Evolutionary conservation across 2,888 invertebrate genomes (phyloP).

Genomic region (Aphrophora alni): DNA sequence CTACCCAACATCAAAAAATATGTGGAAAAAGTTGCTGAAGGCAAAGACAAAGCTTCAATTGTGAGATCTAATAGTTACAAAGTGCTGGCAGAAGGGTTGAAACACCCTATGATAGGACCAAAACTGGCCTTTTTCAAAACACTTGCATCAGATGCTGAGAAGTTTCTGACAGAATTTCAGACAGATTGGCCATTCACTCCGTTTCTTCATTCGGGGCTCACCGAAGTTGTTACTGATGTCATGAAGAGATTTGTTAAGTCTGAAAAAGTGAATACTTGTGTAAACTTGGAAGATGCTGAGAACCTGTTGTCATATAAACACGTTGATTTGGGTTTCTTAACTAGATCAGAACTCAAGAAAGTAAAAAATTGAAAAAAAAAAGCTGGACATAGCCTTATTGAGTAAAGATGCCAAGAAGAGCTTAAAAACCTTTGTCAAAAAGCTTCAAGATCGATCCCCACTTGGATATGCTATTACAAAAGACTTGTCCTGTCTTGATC

Average conservation of each 20-base stretch:
- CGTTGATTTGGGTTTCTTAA: not conserved
- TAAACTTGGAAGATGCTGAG: not conserved
- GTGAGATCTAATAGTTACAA: not conserved
- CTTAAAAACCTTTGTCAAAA: not conserved
- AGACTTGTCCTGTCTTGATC: constrained; percentile 7
- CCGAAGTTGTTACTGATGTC: not conserved
- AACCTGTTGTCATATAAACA: not conserved
- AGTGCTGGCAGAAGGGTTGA: not conserved
- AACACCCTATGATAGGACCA: not conserved
- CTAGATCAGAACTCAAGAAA: not conserved
- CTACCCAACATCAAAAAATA: constrained; percentile 2
- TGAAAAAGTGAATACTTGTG: not conserved
- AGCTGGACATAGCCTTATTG: not conserved
- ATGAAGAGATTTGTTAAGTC: constrained; percentile 15
- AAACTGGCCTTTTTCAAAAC: constrained; percentile 18
- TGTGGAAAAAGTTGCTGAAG: not conserved
- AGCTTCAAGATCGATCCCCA: not conserved
- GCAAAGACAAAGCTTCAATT: not conserved
- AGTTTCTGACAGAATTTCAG: constrained; percentile 15
- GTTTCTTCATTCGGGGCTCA: not conserved
- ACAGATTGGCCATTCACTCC: constrained; percentile 10
- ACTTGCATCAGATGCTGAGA: not conserved
- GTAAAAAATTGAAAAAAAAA: not conserved
- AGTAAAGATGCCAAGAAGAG: not conserved
- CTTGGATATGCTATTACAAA: not conserved